Base-by-base conservation (phyloP, 2,797 vertebrate genomes). In the Trichosurus vulpecula region DNA sequence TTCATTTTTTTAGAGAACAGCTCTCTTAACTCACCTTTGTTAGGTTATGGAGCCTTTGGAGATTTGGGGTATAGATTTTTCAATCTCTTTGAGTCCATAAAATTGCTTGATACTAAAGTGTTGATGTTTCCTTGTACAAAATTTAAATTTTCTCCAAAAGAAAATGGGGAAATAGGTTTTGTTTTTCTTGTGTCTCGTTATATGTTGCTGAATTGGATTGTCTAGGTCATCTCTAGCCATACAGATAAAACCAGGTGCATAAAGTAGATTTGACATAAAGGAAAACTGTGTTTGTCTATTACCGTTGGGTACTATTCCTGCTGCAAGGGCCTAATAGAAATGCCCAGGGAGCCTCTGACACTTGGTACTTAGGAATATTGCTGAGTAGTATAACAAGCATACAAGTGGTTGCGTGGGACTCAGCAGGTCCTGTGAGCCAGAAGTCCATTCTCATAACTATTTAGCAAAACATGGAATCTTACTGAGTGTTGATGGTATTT, bases 261-360 rank as follows among this genome's bases (percentile, higher is more conserved):
- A 91, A 30, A 56, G 61, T 22, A 14, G 61, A 16, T 53, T 47
- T 54, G 47, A 81, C 19, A 11, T 3, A 55, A 58, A 41, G 52
- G 30, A 54, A 22, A 11, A 31, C 8, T 52, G 0, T 27, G 35
- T 25, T 55, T 47, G 0, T 13, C 30, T 11, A 2, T 9, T 5
- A 5, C 10, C 4, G 0, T 0, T 54, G 0, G 22, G 41, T 11
- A 0, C 51, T 2, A 6, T 51, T 10, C 0, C 5, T 3, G n/a
- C 0, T 0, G 8, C 22, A 0, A 29, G 93, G 25, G 81, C 25
- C 0, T 58, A 51, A 30, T n/a, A 29, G 41, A 4, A 53, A 30
- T 3, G n/a, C 90, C 4, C 1, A 12, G 51, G 30, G 11, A 52
- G 25, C 53, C 25, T 19, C 54, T 31, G 58, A 87, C 35, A 0